Conservation (phyloP, 1,140 invertebrate genomes). For the Eumaeus atala region DNA sequence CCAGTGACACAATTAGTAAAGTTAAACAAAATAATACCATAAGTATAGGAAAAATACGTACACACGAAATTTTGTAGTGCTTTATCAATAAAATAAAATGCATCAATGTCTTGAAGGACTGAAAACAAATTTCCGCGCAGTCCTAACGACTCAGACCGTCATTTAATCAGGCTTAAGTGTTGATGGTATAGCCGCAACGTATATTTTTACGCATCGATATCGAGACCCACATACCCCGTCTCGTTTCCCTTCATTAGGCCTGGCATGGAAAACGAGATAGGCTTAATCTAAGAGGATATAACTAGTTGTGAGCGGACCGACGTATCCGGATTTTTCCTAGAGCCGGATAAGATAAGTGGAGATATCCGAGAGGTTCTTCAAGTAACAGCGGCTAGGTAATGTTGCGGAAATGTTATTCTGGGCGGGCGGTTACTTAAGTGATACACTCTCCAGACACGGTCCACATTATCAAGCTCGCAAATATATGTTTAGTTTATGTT, state of each 20-base stretch:
- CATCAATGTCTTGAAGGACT: slow-evolving; percentile 33
- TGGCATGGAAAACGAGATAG: slow-evolving; percentile 10
- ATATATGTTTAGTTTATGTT: too few relatives aligned
- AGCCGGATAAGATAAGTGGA: slow-evolving; percentile 27
- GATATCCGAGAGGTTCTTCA: slow-evolving; percentile 30
- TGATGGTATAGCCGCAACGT: slow-evolving; percentile 42
- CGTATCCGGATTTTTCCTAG: slow-evolving; percentile 45
- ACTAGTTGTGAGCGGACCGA: slow-evolving; percentile 42
- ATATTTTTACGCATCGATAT: slow-evolving; percentile 31
- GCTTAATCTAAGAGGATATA: slow-evolving; percentile 45
- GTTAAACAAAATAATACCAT: too few relatives aligned
- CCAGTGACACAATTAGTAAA: too few relatives aligned
- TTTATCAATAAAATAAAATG: slow-evolving; percentile 34
- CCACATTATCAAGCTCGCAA: neutral
- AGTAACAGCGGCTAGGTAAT: slow-evolving; percentile 41
- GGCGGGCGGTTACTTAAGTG: slow-evolving; percentile 35
- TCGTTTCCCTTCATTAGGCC: slow-evolving; percentile 22
- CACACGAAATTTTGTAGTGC: too few relatives aligned
- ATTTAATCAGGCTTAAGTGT: slow-evolving; percentile 61
- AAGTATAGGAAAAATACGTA: too few relatives aligned
- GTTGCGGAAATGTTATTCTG: slow-evolving; percentile 44
- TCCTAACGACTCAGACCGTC: slow-evolving; percentile 47
- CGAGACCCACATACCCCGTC: slow-evolving; percentile 31
- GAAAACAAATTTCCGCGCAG: slow-evolving; percentile 54
- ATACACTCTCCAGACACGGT: slow-evolving; percentile 25